Evolutionary conservation across 2,797 vertebrate species (phyloP), one percentile per base, ranked within the genome.

Genomic region (Spheniscus humboldti): DNA sequence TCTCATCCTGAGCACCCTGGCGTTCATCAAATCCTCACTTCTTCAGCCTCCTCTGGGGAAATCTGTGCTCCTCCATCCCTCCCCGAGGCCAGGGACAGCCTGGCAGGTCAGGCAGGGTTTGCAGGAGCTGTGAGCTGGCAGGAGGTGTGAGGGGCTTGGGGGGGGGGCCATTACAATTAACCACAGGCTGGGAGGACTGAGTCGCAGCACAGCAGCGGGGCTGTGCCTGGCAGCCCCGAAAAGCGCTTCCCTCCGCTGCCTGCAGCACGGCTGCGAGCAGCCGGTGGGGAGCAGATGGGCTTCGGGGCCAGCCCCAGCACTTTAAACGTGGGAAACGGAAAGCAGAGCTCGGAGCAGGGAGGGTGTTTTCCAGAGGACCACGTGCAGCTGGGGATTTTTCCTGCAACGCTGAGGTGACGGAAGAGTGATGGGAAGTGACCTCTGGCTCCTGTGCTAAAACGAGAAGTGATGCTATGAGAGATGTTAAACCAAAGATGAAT

Each of bases 371-470:
- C 78, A 17, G 50, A 30, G 43, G 1, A 17, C 4, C 67, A 45
- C 13, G 7, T 27, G 64, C 86, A 41, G 79, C 57, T 39, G 88
- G 88, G 52, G 9, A 15, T 2, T 52, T 30, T 47, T 35, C 64
- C 83, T 94, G 83, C 73, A 55, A 78, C 37, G 80, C 69, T 83
- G 93, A 83, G 76, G 2, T 11, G 13, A 55, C n/a, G 7, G 8
- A 31, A 88, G 60, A 30, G 80, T 6, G 8, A 27, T 25, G 88
- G 94, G 92, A 93, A 94, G 88, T 94, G 94, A 88, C 69, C 86
- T 67, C 86, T 48, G 64, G 47, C 79, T 24, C 37, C 64, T 3
- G 47, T 4, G 69, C 88, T 75, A 17, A 90, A 95, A 94, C 3
- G 2, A 94, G 94, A 88, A 92, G 94, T 55, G 90, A 67, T 77